Percentiles rank a stretch among this genome's conserved stretches.
Evolutionary conservation across 2,888 invertebrate genomes (phyloP).

Genomic region (Apeira syringaria): DNA sequence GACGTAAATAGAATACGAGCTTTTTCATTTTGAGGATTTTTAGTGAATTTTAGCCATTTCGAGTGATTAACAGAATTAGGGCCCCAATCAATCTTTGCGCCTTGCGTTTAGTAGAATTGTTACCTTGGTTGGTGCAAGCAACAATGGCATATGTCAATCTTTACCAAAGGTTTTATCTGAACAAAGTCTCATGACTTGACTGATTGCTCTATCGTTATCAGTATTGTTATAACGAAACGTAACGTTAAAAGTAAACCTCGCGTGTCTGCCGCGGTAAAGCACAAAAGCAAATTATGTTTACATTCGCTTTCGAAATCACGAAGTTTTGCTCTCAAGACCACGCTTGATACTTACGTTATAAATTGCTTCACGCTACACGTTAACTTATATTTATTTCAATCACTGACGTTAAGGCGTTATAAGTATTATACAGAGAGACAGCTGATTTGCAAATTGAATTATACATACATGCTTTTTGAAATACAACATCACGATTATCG

Average conservation of each 20-base stretch:
- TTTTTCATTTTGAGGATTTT: no score
- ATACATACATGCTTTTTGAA: constrained; percentile 7
- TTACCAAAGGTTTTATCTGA: no score
- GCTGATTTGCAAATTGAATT: constrained; percentile 19
- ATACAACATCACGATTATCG: neutral
- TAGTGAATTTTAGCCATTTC: no score
- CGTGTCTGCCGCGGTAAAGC: constrained; percentile 32
- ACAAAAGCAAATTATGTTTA: constrained; percentile 40
- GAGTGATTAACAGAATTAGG: no score
- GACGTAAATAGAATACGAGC: no score
- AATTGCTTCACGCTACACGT: constrained; percentile 38
- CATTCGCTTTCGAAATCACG: constrained; percentile 74
- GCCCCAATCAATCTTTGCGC: no score
- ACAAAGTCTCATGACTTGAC: no score
- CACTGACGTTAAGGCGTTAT: constrained; percentile 19
- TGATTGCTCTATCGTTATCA: constrained; percentile 21
- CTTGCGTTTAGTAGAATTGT: no score
- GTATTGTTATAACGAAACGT: constrained; percentile 10
- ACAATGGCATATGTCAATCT: no score
- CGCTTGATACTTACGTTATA: constrained; percentile 36
- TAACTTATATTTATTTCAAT: constrained; percentile 32
- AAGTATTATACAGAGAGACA: constrained; percentile 4
- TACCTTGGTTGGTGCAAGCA: no score
- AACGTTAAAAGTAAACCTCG: constrained; percentile 25
- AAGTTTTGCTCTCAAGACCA: constrained; percentile 69